Evolutionary conservation across 2,113 vertebrate genomes (phyloP).

Genomic region (Oryctolagus cuniculus): mOryCun1.1 NC_091434.1:69392501-69393000

Average conservation of each 20-base stretch:
- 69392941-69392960: conserved; percentile 35
- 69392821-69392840: conserved; percentile 47
- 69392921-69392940: conserved; percentile 20
- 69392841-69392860: conserved; percentile 28
- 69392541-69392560: conserved; percentile 26
- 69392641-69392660: conserved; percentile 15
- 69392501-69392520: conserved; percentile 12
- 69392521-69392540: conserved; percentile 54
- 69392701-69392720: conserved; percentile 45
- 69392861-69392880: conserved; percentile 42
- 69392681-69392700: conserved; percentile 47
- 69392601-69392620: neutral
- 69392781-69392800: conserved; percentile 46
- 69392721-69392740: conserved; percentile 38
- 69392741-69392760: neutral
- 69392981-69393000: neutral
- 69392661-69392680: conserved; percentile 50
- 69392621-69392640: conserved; percentile 54
- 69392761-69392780: neutral
- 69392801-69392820: neutral
- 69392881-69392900: conserved; percentile 42
- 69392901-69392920: conserved; percentile 36
- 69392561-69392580: conserved; percentile 17
- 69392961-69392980: neutral
- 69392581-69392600: neutral